Conservation (phyloP, 2,797 vertebrate genomes). For the Micrastur ruficollis region DNA sequence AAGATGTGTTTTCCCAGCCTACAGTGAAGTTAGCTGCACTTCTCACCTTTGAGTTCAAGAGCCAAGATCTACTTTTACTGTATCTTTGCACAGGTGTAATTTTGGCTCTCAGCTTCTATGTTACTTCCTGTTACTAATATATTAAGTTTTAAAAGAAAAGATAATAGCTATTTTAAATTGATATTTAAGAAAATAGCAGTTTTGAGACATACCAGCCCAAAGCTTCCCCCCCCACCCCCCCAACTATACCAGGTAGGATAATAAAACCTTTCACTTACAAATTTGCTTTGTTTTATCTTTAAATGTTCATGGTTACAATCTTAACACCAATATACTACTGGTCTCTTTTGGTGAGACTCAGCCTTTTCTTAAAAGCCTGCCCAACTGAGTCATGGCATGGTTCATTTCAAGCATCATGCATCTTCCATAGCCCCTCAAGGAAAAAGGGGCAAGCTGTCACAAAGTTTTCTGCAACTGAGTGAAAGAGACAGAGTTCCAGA, state of each 20-base stretch:
- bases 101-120: neutral
- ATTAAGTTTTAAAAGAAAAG: neutral
- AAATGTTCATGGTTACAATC: neutral
- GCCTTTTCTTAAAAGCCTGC: neutral
- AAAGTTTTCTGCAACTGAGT: neutral
- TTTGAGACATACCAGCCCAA: neutral
- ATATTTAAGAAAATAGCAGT: constrained; percentile 7
- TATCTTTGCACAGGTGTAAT: neutral
- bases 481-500: neutral
- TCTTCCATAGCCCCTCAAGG: neutral
- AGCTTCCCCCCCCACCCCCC: neutral
- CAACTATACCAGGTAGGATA: neutral
- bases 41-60: neutral
- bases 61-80: neutral
- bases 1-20: neutral
- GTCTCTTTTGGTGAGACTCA: neutral
- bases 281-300: neutral
- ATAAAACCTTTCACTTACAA: neutral
- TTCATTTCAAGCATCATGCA: neutral
- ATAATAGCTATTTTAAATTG: neutral
- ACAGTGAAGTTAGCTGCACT: neutral
- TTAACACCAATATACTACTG: neutral
- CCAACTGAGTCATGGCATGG: neutral
- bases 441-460: neutral
- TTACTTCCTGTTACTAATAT: neutral